Conservation (phyloP, 1,140 invertebrate genomes). For the Aradophagus sp. region DNA sequence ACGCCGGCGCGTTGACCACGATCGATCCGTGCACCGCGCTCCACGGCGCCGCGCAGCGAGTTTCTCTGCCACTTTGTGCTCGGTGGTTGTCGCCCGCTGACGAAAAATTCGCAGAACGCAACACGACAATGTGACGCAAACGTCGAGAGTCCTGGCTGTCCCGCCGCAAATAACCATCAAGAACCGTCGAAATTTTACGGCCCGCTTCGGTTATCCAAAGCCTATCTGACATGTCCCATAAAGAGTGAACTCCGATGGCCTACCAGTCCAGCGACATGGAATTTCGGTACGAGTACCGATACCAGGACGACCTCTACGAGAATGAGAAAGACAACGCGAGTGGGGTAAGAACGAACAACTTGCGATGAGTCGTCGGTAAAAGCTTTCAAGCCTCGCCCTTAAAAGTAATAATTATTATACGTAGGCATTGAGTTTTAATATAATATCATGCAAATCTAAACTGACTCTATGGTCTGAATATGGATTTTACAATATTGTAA, state of each 20-base stretch:
- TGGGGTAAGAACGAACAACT: constrained; percentile 60
- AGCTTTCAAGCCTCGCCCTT: too few relatives aligned
- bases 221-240: background rate
- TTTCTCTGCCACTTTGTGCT: constrained; percentile 32
- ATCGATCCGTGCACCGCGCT: constrained; percentile 64
- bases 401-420: too few relatives aligned
- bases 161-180: constrained; percentile 10
- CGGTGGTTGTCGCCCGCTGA: constrained; percentile 25
- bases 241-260: constrained; percentile 29
- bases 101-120: constrained; percentile 25
- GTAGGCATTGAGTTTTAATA: too few relatives aligned
- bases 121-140: constrained; percentile 42
- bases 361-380: too few relatives aligned
- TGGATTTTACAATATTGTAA: too few relatives aligned
- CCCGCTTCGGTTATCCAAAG: background rate
- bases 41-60: constrained; percentile 45
- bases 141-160: background rate
- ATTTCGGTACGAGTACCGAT: constrained; percentile 65
- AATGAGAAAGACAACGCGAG: constrained; percentile 61
- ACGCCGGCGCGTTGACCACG: constrained; percentile 67
- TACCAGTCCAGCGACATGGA: constrained; percentile 59
- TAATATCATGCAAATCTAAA: background rate
- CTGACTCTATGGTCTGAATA: too few relatives aligned
- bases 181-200: too few relatives aligned
- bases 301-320: constrained; percentile 64